These are phyloP conservation scores for Procapra przewalskii DNA, from an alignment of 2,113 vertebrate genomes.

Conservation along the genomic window DNA sequence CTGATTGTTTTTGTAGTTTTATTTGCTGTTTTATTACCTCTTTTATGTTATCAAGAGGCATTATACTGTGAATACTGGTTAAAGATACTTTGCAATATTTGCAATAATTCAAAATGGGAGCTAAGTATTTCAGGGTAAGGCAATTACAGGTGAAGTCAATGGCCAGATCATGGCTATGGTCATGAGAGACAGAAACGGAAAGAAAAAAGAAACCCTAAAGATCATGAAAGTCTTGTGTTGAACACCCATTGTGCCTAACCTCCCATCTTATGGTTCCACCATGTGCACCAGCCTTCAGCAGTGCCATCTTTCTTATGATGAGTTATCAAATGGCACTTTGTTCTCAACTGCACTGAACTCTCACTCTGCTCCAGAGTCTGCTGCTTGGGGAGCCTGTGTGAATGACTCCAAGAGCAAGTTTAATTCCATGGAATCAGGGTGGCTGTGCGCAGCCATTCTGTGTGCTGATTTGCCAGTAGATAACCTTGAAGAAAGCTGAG, in stretches of 20 bases:
- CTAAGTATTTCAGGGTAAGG: not conserved
- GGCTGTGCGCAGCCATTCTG: not conserved
- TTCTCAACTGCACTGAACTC: accelerated
- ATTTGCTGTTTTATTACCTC: not conserved
- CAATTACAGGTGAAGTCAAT: not conserved
- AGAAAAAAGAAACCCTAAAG: not conserved
- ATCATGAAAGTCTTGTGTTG: not conserved
- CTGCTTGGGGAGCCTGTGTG: not conserved
- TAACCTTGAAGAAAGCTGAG: not conserved
- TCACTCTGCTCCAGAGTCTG: accelerated
- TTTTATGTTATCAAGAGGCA: not conserved
- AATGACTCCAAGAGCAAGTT: not conserved
- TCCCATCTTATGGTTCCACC: not conserved
- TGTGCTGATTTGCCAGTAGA: too few species aligned
- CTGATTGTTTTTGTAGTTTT: not conserved
- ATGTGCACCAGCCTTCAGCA: accelerated
- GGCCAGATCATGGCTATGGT: not conserved
- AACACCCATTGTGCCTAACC: accelerated
- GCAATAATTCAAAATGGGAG: not conserved
- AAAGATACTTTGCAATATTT: conserved; percentile 23
- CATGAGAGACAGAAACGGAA: not conserved
- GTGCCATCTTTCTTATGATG: not conserved
- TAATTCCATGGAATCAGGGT: accelerated
- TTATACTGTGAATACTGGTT: not conserved
- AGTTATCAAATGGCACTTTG: not conserved